phyloP scores from a whole-genome alignment of 1,140 invertebrate species.

The Panagrolaimus sp. region DNA sequence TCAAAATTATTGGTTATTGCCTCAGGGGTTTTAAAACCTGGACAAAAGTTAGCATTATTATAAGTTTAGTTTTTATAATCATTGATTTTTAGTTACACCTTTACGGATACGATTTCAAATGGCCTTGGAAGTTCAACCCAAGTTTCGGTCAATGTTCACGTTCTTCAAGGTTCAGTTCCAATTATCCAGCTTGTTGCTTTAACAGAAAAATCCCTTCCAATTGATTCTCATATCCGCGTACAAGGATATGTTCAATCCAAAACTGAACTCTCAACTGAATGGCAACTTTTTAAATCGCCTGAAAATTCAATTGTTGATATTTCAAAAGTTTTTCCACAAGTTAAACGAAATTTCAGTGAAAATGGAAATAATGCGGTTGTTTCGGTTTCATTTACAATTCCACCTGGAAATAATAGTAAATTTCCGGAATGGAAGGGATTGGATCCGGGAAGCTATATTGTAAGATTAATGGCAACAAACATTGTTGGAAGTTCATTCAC shows the following conservation, averaged over 20 bases:
- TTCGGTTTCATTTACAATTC: not conserved
- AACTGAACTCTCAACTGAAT: not conserved
- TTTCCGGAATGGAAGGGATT: not conserved
- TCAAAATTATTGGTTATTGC: not conserved
- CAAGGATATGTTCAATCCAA: slow-evolving; percentile 7
- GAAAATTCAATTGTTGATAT: not conserved
- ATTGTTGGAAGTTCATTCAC: not conserved
- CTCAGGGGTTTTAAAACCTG: not conserved
- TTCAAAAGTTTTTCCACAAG: not conserved
- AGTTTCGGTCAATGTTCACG: not conserved
- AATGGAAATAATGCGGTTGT: not conserved
- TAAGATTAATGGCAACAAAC: not conserved
- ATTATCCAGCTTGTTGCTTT: not conserved
- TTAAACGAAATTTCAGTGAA: not conserved
- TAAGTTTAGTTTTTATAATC: not conserved
- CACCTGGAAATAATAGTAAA: not conserved
- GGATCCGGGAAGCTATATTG: not conserved
- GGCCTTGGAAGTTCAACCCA: not conserved
- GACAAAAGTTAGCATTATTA: not conserved
- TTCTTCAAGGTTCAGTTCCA: not conserved
- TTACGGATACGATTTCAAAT: not conserved
- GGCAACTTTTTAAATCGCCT: not conserved
- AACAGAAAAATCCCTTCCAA: not conserved
- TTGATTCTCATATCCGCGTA: not conserved
- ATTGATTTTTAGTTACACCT: too few relatives aligned